Evolutionary conservation across 2,888 invertebrate genomes (phyloP).

Genomic region (Siphonodentalium dalli): DNA sequence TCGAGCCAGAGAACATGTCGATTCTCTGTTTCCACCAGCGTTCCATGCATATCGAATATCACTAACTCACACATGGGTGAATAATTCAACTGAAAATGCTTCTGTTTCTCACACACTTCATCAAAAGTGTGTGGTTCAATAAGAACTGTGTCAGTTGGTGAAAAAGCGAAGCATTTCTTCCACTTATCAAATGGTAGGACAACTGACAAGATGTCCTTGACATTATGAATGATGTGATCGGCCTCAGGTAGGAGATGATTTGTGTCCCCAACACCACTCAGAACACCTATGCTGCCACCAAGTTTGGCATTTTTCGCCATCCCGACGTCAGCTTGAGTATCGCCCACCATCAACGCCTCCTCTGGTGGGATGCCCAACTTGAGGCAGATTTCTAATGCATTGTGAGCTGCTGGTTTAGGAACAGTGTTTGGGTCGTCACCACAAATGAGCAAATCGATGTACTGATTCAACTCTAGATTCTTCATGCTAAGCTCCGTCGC

Average conservation of each 20-base stretch:
- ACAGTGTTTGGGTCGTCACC: slow-evolving; percentile 64
- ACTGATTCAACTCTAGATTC: slow-evolving; percentile 41
- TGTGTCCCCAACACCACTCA: slow-evolving; percentile 61
- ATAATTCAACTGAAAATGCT: neutral
- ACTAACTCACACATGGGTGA: slow-evolving; percentile 43
- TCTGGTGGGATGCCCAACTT: slow-evolving; percentile 49
- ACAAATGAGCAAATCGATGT: slow-evolving; percentile 65
- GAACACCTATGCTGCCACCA: slow-evolving; percentile 65
- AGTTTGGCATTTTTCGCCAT: slow-evolving; percentile 65
- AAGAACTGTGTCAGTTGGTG: slow-evolving; percentile 40
- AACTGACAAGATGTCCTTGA: slow-evolving; percentile 55
- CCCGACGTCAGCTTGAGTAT: slow-evolving; percentile 66
- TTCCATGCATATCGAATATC: slow-evolving; percentile 68
- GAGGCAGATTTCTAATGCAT: slow-evolving; percentile 61
- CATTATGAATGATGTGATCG: slow-evolving; percentile 54
- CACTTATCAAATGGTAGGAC: slow-evolving; percentile 50
- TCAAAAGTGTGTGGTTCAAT: slow-evolving; percentile 36
- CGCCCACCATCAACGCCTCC: slow-evolving; percentile 66
- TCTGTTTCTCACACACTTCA: slow-evolving; percentile 5
- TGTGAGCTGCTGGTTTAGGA: slow-evolving; percentile 66
- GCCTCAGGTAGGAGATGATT: slow-evolving; percentile 48
- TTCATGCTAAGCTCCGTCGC: slow-evolving; percentile 43
- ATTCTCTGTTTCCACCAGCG: slow-evolving; percentile 65
- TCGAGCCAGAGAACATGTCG: slow-evolving; percentile 66
- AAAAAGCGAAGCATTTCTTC: slow-evolving; percentile 49